These are phyloP conservation scores for Siniperca obscura DNA, from an alignment of 2,797 vertebrate genomes.

Conservation along the genomic window DNA sequence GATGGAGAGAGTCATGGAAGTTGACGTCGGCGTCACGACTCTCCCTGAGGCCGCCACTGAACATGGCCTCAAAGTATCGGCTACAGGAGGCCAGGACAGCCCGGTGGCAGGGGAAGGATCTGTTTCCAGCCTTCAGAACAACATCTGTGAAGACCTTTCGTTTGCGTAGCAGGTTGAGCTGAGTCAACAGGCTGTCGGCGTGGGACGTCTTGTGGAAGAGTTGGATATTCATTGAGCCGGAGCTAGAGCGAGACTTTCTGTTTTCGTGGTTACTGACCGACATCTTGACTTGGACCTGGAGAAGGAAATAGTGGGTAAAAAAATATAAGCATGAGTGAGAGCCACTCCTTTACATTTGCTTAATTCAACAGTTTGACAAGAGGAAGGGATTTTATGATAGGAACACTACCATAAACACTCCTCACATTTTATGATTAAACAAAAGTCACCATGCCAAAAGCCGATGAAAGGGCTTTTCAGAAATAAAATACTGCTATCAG, in stretches of 20 bases:
- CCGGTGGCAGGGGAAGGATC: conserved; percentile 87
- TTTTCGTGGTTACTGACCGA: conserved; percentile 91
- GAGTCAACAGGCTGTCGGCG: conserved; percentile 89
- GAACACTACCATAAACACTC: conserved; percentile 40
- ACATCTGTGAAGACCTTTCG: conserved; percentile 88
- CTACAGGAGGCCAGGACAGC: conserved; percentile 90
- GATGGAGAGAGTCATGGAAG: conserved; percentile 89
- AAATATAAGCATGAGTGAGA: neutral
- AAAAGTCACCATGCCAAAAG: conserved; percentile 19
- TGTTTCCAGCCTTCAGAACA: conserved; percentile 85
- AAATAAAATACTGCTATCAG: conserved; percentile 48
- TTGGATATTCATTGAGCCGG: conserved; percentile 91
- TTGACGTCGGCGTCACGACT: conserved; percentile 87
- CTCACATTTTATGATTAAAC: conserved; percentile 44
- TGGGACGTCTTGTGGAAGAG: conserved; percentile 90
- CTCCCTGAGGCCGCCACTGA: conserved; percentile 87
- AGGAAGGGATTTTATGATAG: neutral
- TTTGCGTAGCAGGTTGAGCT: conserved; percentile 89
- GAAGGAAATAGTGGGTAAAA: neutral
- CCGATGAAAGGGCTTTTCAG: conserved; percentile 35
- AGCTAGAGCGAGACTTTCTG: conserved; percentile 90
- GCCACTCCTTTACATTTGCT: neutral
- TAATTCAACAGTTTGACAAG: neutral
- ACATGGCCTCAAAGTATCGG: conserved; percentile 92
- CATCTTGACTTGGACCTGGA: conserved; percentile 80